Evolutionary conservation across 2,888 invertebrate genomes (phyloP).

Genomic region (Atrina japonica): DNA sequence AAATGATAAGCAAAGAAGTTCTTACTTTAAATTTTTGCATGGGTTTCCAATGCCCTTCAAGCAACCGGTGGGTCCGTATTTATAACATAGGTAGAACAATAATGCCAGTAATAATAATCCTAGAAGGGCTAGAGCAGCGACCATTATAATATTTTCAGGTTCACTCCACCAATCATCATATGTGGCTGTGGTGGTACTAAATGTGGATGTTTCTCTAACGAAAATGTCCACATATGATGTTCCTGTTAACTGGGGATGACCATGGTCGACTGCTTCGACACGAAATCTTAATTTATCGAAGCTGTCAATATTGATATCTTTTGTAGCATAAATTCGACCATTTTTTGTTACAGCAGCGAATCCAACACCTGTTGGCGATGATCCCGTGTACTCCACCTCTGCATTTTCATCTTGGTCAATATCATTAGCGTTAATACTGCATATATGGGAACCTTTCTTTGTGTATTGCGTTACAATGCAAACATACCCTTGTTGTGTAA

Average conservation of each 20-base stretch:
- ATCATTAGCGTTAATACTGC: conserved; percentile 23
- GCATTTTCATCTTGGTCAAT: conserved; percentile 30
- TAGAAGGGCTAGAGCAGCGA: conserved; percentile 22
- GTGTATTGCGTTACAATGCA: conserved; percentile 24
- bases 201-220: conserved; percentile 23
- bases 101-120: conserved; percentile 29
- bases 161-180: conserved; percentile 35
- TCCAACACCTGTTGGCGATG: conserved; percentile 23
- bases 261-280: conserved; percentile 31
- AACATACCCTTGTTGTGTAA: conserved; percentile 13
- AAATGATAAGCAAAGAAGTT: neutral
- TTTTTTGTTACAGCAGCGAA: conserved; percentile 27
- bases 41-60: too few species aligned
- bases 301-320: conserved; percentile 21
- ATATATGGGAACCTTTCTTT: conserved; percentile 5
- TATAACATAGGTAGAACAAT: conserved; percentile 23
- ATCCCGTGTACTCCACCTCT: conserved; percentile 26
- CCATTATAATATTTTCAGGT: conserved; percentile 36
- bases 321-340: conserved; percentile 20
- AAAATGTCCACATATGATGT: conserved; percentile 33
- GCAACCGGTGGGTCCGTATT: too few species aligned
- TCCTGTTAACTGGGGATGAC: conserved; percentile 28
- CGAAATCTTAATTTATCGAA: conserved; percentile 30
- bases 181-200: conserved; percentile 9
- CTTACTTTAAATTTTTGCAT: too few species aligned